These are phyloP conservation scores for Chrysolina oricalcia DNA, from an alignment of 2,888 invertebrate species.

Conservation along the genomic window DNA sequence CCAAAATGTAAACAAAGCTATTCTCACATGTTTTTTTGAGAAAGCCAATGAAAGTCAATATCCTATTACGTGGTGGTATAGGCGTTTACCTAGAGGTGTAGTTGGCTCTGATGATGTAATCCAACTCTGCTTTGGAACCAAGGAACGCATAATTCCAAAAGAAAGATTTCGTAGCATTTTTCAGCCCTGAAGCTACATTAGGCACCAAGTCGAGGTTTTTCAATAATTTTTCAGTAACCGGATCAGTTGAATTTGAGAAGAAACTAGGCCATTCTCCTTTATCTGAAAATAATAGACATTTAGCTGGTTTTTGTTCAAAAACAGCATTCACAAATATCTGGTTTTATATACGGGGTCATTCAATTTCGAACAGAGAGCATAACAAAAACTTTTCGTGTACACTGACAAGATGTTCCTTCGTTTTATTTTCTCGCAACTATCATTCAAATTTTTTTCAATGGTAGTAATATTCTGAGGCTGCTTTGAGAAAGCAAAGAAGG, in stretches of 20 bases:
- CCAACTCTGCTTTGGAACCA: slow-evolving; percentile 81
- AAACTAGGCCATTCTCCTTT: slow-evolving; percentile 84
- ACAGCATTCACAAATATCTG: no score
- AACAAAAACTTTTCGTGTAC: no score
- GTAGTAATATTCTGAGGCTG: no score
- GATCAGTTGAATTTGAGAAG: slow-evolving; percentile 82
- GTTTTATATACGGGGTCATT: no score
- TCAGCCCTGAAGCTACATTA: slow-evolving; percentile 79
- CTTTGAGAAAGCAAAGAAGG: no score
- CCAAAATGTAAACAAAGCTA: no score
- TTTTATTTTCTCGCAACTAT: no score
- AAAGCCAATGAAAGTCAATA: neutral
- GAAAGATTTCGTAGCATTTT: slow-evolving; percentile 83
- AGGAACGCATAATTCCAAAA: slow-evolving; percentile 87
- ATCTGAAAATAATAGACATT: slow-evolving; percentile 71
- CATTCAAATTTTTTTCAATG: no score
- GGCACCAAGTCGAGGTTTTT: slow-evolving; percentile 81
- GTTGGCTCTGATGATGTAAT: slow-evolving; percentile 83
- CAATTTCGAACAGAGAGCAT: no score
- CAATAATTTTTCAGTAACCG: slow-evolving; percentile 76
- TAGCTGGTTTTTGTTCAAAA: no score
- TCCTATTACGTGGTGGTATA: neutral
- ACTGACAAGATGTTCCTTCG: no score
- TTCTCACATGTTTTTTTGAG: no score
- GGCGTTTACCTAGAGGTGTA: slow-evolving; percentile 76